Evolutionary conservation across 2,797 vertebrate genomes (phyloP), one percentile per base, ranked within the genome.

Genomic region (Aldrovandia affinis): DNA sequence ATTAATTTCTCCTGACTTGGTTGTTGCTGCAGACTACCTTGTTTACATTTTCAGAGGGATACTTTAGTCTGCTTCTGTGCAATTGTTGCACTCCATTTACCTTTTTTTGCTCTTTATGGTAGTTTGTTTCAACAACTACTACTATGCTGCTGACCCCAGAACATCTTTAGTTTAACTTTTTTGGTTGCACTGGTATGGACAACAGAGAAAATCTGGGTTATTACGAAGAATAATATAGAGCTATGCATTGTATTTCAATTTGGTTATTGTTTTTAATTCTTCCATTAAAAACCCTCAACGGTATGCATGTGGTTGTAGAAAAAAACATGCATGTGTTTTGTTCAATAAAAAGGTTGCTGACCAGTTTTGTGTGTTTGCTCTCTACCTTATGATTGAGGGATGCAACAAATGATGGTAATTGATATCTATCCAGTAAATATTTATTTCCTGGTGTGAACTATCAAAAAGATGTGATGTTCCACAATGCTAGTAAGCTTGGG

Each of bases 1-100:
- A 20, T 39, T 39, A 18, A 12, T 70, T 39, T 70, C 28, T 70
- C 33, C 14, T 39, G 33, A 70, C 30, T 14, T 39, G 33, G 33
- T 30, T 20, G 33, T 30, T 70, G 65, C 4, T 30, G 18, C 2
- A 22, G 28, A 6, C 30, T 70, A 6, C 30, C 33, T 39, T 18
- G 65, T 70, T 70, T 70, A 39, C 33, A 39, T 70, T 70, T 36
- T 70, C 18, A 36, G 65, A 39, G 65, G 33, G 65, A 70, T 70
- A 70, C 33, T 70, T 39, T 39, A 70, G 10, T n/a, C 61, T 39
- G 65, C 33, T 7, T 70, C 33, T 39, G 4, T 70, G 33, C 28
- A 0, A 14, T 28, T 33, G 30, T 30, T 39, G 15, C 5, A 2
- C 20, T 70, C 65, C 14, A 6, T 3, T 70, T 10, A 70, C 33